Percentiles rank a stretch among this genome's conserved stretches.
Conservation (phyloP, 2,797 vertebrate species). For the Hypotaenidia philippensis region DNA sequence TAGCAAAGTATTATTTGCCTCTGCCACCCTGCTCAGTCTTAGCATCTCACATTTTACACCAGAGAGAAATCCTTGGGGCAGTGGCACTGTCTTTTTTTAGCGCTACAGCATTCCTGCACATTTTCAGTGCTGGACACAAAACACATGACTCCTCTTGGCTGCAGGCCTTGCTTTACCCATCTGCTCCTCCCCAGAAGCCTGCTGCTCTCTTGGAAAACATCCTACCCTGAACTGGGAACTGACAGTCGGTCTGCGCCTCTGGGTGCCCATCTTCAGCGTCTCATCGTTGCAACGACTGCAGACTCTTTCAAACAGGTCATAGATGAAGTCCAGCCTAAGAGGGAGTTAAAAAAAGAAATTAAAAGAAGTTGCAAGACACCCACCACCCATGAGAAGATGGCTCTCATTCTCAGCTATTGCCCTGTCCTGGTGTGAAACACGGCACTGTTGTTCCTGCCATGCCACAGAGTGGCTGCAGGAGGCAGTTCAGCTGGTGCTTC, state of each 20-base stretch:
- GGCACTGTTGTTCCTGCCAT: neutral
- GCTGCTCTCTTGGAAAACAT: conserved; percentile 53
- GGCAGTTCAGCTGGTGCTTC: neutral
- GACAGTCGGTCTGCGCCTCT: conserved; percentile 92
- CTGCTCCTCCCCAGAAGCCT: conserved; percentile 48
- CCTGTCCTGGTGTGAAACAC: neutral
- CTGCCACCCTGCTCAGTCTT: neutral
- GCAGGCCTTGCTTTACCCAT: conserved; percentile 57
- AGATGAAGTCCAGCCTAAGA: conserved; percentile 92
- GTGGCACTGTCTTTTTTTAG: conserved; percentile 33
- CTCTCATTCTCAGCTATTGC: neutral
- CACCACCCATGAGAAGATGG: neutral
- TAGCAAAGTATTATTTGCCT: neutral
- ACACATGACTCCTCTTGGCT: conserved; percentile 60
- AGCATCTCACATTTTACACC: neutral
- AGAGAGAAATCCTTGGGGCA: conserved; percentile 34
- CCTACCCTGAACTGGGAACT: conserved; percentile 95
- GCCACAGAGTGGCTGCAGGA: neutral
- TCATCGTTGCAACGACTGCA: conserved; percentile 90
- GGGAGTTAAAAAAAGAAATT: conserved; percentile 19
- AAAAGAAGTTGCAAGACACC: neutral
- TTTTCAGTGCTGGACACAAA: conserved; percentile 65
- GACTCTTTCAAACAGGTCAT: conserved; percentile 92
- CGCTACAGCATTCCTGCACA: conserved; percentile 36
- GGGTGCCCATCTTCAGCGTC: conserved; percentile 92